These are phyloP conservation scores for Cynopterus sphinx DNA, from an alignment of 2,797 vertebrate genomes.

Conservation along the genomic window DNA sequence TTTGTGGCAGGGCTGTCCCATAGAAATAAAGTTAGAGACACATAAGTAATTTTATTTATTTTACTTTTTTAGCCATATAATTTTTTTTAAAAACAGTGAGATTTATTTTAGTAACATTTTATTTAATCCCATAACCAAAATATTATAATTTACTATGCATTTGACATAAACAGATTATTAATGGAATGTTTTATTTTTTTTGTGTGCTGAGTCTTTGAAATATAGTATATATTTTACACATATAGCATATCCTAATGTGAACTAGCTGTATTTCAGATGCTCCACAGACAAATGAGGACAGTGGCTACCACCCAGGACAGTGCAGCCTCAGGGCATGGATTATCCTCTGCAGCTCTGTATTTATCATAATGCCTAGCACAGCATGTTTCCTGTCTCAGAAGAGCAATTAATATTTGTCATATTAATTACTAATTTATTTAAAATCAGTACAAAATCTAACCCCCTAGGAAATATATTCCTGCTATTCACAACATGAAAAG, in stretches of 20 bases:
- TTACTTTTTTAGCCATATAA: neutral
- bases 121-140: neutral
- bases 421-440: neutral
- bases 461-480: neutral
- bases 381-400: neutral
- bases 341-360: neutral
- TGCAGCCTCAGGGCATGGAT: neutral
- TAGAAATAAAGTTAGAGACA: neutral
- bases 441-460: neutral
- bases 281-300: neutral
- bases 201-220: neutral
- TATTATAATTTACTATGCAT: neutral
- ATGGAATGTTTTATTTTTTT: neutral
- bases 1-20: neutral
- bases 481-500: neutral
- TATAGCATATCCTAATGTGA: neutral
- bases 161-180: neutral
- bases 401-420: neutral
- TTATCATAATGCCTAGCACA: neutral
- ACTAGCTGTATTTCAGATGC: neutral
- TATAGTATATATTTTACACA: neutral
- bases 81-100: neutral
- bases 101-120: conserved; percentile 5
- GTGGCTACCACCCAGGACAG: neutral
- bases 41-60: neutral